Evolutionary conservation across 2,888 invertebrate genomes (phyloP).

Genomic region (Diploptera punctata): DNA sequence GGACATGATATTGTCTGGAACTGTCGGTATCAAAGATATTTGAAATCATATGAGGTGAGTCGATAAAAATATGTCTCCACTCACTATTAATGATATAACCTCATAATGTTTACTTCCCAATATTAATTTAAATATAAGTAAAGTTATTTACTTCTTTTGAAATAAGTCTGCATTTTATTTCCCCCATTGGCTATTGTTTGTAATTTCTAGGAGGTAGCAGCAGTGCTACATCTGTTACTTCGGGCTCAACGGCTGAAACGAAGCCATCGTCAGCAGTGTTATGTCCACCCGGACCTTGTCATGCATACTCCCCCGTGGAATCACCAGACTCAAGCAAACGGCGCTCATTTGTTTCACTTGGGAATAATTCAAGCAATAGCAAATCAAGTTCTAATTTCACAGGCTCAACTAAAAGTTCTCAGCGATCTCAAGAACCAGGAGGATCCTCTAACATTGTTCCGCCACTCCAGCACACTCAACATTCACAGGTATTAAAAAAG

Average conservation of each 20-base stretch:
- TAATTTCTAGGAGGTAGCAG: conserved; percentile 54
- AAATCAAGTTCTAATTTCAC: conserved; percentile 82
- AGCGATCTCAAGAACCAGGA: conserved; percentile 48
- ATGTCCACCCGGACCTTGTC: conserved; percentile 51
- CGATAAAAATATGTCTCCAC: too few relatives aligned
- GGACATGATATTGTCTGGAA: too few relatives aligned
- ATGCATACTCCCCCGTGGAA: conserved; percentile 52
- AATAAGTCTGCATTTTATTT: too few relatives aligned
- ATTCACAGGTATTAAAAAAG: conserved; percentile 6
- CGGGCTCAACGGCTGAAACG: conserved; percentile 66
- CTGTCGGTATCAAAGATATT: too few relatives aligned
- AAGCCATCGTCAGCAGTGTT: conserved; percentile 67
- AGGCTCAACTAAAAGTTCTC: conserved; percentile 67
- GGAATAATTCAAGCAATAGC: conserved; percentile 77
- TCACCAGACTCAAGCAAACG: conserved; percentile 54
- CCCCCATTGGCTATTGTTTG: too few relatives aligned
- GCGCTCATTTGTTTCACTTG: conserved; percentile 63
- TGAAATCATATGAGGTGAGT: too few relatives aligned
- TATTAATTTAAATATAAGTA: too few relatives aligned
- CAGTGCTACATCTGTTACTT: conserved; percentile 55
- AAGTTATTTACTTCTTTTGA: too few relatives aligned
- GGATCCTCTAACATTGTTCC: not conserved
- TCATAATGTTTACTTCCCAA: too few relatives aligned
- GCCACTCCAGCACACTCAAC: conserved; percentile 22
- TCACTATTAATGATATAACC: too few relatives aligned